Evolutionary conservation across 2,797 vertebrate genomes (phyloP).

Genomic region (Chaetophractus vellerosus): DNA sequence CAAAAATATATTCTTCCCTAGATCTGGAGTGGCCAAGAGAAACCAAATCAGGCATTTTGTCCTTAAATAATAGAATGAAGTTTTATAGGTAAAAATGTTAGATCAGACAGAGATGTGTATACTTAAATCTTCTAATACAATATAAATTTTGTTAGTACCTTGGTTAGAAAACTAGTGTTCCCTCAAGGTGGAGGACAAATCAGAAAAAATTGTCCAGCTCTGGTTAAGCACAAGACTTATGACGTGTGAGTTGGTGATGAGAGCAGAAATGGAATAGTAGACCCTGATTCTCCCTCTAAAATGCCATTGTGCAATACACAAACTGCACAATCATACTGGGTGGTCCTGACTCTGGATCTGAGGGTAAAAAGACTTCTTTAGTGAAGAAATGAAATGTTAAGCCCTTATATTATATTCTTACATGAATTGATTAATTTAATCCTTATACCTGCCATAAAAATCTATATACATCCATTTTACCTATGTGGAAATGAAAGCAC

Average conservation of each 20-base stretch:
- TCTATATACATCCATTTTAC: not conserved
- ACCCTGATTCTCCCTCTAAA: fast-evolving
- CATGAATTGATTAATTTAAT: not conserved
- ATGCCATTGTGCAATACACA: fast-evolving
- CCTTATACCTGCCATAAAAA: not conserved
- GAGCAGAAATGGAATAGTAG: not conserved
- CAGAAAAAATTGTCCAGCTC: not conserved
- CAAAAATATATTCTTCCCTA: not conserved
- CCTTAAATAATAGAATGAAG: not conserved
- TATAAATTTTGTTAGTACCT: not conserved
- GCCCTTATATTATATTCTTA: not conserved
- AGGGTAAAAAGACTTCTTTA: not conserved
- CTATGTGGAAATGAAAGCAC: not conserved
- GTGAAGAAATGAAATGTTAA: not conserved
- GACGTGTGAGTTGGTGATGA: not conserved
- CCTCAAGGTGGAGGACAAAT: not conserved
- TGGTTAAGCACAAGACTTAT: no score
- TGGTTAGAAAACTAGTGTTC: not conserved
- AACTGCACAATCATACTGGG: not conserved
- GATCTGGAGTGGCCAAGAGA: not conserved
- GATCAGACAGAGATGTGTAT: not conserved
- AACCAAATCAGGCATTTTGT: not conserved
- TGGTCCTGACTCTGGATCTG: not conserved
- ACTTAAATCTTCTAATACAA: not conserved
- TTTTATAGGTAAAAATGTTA: not conserved